Conservation (phyloP, 2,797 vertebrate genomes). For the Rhyacichthys aspro region DNA sequence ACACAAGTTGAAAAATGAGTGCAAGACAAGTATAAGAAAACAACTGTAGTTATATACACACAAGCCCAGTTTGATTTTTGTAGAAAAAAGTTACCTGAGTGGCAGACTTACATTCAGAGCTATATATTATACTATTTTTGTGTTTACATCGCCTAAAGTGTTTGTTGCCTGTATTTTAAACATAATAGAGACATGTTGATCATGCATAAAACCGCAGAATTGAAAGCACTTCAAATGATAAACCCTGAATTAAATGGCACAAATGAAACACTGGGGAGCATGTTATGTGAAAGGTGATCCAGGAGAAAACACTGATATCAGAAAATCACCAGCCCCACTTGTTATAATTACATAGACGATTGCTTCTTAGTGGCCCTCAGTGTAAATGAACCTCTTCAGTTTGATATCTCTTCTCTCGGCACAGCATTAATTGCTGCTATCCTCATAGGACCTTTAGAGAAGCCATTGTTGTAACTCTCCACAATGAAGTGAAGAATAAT, state of each 20-base stretch:
- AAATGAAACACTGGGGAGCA: constrained; percentile 31
- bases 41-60: constrained; percentile 22
- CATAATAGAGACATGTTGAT: too few relatives aligned
- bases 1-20: constrained; percentile 29
- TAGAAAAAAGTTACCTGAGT: constrained; percentile 24
- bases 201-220: not conserved
- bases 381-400: constrained; percentile 45
- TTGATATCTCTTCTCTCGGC: constrained; percentile 30
- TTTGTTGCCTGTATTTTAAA: too few relatives aligned
- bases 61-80: constrained; percentile 36
- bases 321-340: constrained; percentile 30
- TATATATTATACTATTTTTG: not conserved
- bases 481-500: constrained; percentile 35
- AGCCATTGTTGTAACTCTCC: constrained; percentile 20
- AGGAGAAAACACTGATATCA: constrained; percentile 27
- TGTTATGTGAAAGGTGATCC: constrained; percentile 29
- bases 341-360: constrained; percentile 52
- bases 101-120: constrained; percentile 40
- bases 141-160: not conserved
- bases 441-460: constrained; percentile 31
- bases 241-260: constrained; percentile 35
- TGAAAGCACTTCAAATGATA: not conserved
- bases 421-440: constrained; percentile 17
- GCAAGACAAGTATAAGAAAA: constrained; percentile 11
- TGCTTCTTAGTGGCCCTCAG: constrained; percentile 38